Conservation (phyloP, 1,140 invertebrate genomes). For the Cephus cinctus region DNA sequence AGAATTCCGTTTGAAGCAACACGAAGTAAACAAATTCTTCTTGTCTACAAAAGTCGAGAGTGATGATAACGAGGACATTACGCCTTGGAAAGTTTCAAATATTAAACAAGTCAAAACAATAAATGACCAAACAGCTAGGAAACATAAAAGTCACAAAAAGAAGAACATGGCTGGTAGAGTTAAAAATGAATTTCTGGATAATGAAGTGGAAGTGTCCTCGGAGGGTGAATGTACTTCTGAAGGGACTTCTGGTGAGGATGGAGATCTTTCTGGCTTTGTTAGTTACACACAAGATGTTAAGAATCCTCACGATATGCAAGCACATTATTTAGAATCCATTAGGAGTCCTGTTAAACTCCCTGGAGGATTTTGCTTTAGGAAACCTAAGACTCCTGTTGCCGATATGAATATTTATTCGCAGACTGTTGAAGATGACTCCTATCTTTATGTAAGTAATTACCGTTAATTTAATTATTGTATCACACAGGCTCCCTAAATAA, state of each 20-base stretch:
- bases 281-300: constrained; percentile 48
- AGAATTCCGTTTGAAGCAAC: neutral
- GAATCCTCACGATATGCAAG: constrained; percentile 54
- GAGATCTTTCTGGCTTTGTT: constrained; percentile 41
- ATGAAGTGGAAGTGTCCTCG: constrained; percentile 60
- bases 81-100: constrained; percentile 15
- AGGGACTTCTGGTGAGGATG: constrained; percentile 41
- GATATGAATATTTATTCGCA: constrained; percentile 41
- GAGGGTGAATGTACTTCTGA: constrained; percentile 32
- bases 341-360: constrained; percentile 36
- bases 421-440: constrained; percentile 26
- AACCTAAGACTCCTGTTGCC: constrained; percentile 16
- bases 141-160: constrained; percentile 1
- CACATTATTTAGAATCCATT: constrained; percentile 61
- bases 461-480: constrained; percentile 5
- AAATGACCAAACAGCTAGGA: neutral
- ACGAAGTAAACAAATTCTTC: constrained; percentile 11
- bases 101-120: neutral
- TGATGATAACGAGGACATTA: no score
- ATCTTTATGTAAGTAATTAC: constrained; percentile 40
- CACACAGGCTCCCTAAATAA: neutral
- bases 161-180: constrained; percentile 7
- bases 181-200: constrained; percentile 53
- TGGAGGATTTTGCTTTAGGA: constrained; percentile 30
- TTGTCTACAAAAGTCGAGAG: constrained; percentile 5